Base-by-base conservation (phyloP, 1,140 invertebrate species). In the Rhagoletis pomonella region DNA sequence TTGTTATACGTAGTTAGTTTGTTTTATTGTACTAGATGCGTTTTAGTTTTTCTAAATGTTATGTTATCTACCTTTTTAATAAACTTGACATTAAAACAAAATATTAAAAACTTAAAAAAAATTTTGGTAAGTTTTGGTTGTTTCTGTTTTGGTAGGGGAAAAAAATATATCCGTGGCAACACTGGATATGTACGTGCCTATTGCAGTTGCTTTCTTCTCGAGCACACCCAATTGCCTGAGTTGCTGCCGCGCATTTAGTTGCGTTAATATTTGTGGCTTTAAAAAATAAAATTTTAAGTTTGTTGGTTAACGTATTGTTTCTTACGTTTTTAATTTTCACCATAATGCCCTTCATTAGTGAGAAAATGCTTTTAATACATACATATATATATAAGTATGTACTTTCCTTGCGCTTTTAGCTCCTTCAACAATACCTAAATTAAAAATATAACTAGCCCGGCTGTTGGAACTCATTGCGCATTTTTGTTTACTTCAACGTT, bases 281-380 rank as follows among this genome's bases (percentile, higher is more conserved):
- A 47, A 77, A 19, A 77, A 47, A 77, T 77, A 14, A 39, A 29
- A 29, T 29, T 29, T 29, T 29, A 29, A 29, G 29, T 77, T n/a
- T 9, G 47, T n/a, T 55, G 50, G 42, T 14, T 81, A 42, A 14
- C 19, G 50, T 12, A 19, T 55, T 4, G 0, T 50, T 7, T 6
- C 17, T 29, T 29, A 1, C 42, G 19, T 81, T 55, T 81, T 55
- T 50, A 81, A 81, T 81, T 81, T 81, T 42, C 73, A 42, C n/a
- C 44, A n/a, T 50, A 50, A 77, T 50, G n/a, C 73, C 42, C 44
- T 81, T 81, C 73, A 81, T 81, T 81, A 81, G 73, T 9, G 73
- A 9, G 55, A 81, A 55, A 81, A 81, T 10, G n/a, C 73, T 77
- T 47, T 77, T 77, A 50, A 5, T 67, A 14, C 42, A 55, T 81